Evolutionary conservation across 2,888 invertebrate species (phyloP).

Genomic region (Melieria picta): DNA sequence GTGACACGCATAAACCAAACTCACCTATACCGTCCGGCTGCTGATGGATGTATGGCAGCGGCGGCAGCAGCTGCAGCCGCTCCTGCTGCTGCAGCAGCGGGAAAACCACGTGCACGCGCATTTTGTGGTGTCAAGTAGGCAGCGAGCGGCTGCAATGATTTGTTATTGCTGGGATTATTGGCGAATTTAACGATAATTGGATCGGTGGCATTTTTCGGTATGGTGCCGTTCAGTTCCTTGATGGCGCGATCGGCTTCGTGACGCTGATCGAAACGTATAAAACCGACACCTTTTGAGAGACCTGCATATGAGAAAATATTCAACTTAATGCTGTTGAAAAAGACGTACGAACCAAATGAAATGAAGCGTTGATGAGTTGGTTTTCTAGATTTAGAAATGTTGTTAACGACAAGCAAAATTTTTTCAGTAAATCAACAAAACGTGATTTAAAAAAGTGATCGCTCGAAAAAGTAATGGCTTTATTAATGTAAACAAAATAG

Average conservation of each 20-base stretch:
- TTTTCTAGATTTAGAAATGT: background rate
- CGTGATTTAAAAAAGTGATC: too few relatives aligned
- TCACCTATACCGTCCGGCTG: constrained; percentile 64
- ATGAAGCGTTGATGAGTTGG: background rate
- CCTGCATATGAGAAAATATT: constrained; percentile 68
- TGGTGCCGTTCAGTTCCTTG: constrained; percentile 88
- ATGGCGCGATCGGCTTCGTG: constrained; percentile 93
- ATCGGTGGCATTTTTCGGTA: constrained; percentile 88
- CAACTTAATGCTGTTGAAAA: background rate
- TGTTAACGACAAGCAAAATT: background rate
- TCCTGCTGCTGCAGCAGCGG: constrained; percentile 72
- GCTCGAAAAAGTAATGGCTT: background rate
- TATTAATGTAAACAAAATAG: background rate
- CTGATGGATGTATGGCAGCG: constrained; percentile 65
- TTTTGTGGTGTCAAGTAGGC: constrained; percentile 84
- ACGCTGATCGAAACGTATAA: constrained; percentile 93
- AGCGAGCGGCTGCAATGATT: constrained; percentile 82
- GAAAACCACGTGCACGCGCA: constrained; percentile 79
- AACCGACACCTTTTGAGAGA: constrained; percentile 93
- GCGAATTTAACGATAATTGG: constrained; percentile 96
- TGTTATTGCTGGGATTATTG: constrained; percentile 90
- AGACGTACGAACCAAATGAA: background rate
- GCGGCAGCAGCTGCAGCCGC: constrained; percentile 62
- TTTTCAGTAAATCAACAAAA: too few relatives aligned
- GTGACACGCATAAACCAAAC: background rate